Evolutionary conservation across 2,888 invertebrate species (phyloP).

Genomic region (Tetanocera ferruginea): DNA sequence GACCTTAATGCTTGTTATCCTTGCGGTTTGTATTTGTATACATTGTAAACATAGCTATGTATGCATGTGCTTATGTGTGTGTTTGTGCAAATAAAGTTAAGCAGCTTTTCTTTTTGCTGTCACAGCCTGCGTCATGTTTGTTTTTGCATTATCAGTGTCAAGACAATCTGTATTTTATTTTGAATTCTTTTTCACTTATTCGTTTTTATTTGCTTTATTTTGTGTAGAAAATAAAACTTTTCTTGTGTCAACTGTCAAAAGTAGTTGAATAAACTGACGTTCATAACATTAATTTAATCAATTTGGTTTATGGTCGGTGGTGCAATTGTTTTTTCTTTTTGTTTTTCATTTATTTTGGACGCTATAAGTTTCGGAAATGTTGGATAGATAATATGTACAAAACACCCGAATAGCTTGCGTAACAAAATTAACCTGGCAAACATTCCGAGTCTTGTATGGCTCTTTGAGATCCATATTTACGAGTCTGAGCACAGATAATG

Average conservation of each 20-base stretch:
- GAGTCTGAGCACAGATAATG: too few species aligned
- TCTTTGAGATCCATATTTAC: too few species aligned
- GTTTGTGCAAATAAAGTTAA: neutral
- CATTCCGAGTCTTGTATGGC: too few species aligned
- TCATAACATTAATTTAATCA: neutral
- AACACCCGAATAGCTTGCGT: too few species aligned
- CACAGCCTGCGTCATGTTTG: neutral
- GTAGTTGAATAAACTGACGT: neutral
- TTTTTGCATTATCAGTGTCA: neutral
- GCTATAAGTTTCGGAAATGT: too few species aligned
- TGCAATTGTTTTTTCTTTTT: neutral
- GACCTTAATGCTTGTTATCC: neutral
- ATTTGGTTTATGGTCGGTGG: neutral
- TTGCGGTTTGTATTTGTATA: neutral
- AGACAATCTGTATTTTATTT: neutral
- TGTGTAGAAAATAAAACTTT: neutral
- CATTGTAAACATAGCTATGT: neutral
- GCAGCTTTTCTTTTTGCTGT: slow-evolving; percentile 1
- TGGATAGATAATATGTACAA: too few species aligned
- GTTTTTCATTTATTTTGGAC: neutral
- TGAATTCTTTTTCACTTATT: neutral
- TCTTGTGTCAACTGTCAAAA: neutral
- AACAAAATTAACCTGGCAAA: too few species aligned
- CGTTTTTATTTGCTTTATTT: neutral
- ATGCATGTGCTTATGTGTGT: too few species aligned